A percentile compares a stretch with the other conserved stretches of the same genome.
phyloP scores from a whole-genome alignment of 2,113 vertebrate species.

The Antechinus stuartii region DNA sequence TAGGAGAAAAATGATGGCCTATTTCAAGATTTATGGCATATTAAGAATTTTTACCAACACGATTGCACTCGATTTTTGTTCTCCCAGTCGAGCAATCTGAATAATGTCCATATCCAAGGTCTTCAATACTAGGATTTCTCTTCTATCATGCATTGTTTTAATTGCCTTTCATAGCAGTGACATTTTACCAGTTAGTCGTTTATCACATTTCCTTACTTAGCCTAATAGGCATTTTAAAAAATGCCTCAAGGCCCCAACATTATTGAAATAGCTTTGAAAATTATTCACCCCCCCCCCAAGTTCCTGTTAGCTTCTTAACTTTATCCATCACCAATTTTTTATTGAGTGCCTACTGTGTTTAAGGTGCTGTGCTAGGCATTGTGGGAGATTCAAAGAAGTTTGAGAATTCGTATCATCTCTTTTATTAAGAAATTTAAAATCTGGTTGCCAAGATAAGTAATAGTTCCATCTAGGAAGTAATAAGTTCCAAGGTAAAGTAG shows the following conservation, averaged over 20 bases:
- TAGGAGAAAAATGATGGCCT: background rate
- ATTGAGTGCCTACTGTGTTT: background rate
- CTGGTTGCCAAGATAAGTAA: background rate
- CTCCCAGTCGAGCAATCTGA: background rate
- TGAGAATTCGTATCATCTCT: background rate
- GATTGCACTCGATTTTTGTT: background rate
- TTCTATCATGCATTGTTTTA: background rate
- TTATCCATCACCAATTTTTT: background rate
- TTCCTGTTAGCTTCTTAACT: background rate
- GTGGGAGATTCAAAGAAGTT: background rate
- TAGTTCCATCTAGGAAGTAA: background rate
- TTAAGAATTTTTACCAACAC: background rate
- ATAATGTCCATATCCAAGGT: slow-evolving; percentile 5
- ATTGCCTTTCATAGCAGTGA: background rate
- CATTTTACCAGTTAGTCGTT: background rate
- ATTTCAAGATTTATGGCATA: background rate
- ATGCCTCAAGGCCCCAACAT: background rate
- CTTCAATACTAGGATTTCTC: background rate
- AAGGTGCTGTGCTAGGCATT: background rate
- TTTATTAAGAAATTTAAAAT: background rate
- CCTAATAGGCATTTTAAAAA: background rate
- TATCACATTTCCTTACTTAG: background rate
- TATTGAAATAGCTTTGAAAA: slow-evolving; percentile 2
- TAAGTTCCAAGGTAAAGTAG: background rate
- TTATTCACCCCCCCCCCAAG: background rate